These are phyloP conservation scores for Trichoplusia ni DNA, from an alignment of 1,140 invertebrate species.

Conservation along the genomic window DNA sequence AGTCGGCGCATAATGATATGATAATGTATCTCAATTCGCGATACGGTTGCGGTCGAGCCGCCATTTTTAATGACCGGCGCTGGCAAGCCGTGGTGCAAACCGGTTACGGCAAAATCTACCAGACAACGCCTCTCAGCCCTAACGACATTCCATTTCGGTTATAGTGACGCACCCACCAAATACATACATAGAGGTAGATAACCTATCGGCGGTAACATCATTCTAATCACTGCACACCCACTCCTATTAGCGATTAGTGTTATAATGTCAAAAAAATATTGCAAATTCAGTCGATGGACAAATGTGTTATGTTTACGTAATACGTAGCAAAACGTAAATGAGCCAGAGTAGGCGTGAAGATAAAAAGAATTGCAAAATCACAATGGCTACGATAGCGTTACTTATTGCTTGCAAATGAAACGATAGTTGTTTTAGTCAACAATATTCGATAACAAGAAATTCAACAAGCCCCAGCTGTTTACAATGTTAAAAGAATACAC, in stretches of 20 bases:
- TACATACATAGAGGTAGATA: background rate
- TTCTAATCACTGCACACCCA: background rate
- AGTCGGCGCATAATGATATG: constrained; percentile 33
- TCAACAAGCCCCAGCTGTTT: constrained; percentile 40
- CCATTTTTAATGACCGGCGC: constrained; percentile 41
- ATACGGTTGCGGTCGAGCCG: constrained; percentile 34
- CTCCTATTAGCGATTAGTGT: background rate
- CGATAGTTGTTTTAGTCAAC: constrained; percentile 35
- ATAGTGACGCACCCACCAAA: constrained; percentile 13
- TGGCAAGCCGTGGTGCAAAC: constrained; percentile 8
- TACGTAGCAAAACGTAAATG: constrained; percentile 2
- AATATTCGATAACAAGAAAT: constrained; percentile 49
- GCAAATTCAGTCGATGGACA: constrained; percentile 22
- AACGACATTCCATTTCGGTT: constrained; percentile 33
- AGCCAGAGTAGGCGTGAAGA: constrained; percentile 17
- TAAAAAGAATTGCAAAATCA: constrained; percentile 24
- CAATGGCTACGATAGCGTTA: constrained; percentile 21
- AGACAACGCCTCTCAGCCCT: background rate
- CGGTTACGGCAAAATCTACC: constrained; percentile 29
- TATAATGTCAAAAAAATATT: too few species aligned
- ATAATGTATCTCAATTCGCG: constrained; percentile 45
- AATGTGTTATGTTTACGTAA: constrained; percentile 4
- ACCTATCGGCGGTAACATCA: background rate
- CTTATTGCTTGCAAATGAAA: constrained; percentile 27
- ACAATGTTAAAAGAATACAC: constrained; percentile 49